Base-by-base conservation (phyloP, 2,113 vertebrate species). In the Etheostoma cragini region DNA sequence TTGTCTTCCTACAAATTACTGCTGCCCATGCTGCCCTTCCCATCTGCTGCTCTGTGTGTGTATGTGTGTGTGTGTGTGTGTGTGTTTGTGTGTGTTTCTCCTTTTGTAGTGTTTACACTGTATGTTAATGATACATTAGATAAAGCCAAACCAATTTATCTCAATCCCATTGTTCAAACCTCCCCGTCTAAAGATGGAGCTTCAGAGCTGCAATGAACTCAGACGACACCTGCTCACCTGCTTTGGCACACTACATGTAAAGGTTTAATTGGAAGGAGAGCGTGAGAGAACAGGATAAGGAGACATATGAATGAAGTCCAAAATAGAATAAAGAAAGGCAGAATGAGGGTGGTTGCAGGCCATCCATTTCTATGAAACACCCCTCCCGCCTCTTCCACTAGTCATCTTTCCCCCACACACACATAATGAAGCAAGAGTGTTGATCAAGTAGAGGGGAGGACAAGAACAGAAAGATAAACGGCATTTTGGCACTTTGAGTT, bases 51-150 rank as follows among this genome's bases (percentile, higher is more conserved):
- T 60, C 53, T 83, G 54, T 38, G 38, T 38, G 38, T 38, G 38
- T 38, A 8, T 38, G 38, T 38, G 38, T 35, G 35, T 35, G 35
- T 35, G 35, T 35, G 33, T 35, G 33, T 35, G 33, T 35, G 35
- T 57, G 56, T 77, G 69, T 61, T 42, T 69, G 49, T 72, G 4
- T 71, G 72, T 58, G 62, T 60, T 69, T 35, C 53, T 24, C 64
- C 45, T 67, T 58, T 80, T 11, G n/a, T 63, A 62, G 84, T 88
- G 88, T 89, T 89, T 84, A 84, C 83, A 56, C 67, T 16, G 5
- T 62, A 70, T 84, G 83, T 89, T 92, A 87, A 91, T 88, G 78
- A 89, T 76, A 85, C 83, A 77, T 85, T 73, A 82, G 81, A 82
- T 83, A 65, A 54, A 83, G 86, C 80, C 87, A 86, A 78, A 78